Base-by-base conservation (phyloP, 2,797 vertebrate species). In the Bucorvus abyssinicus region DNA sequence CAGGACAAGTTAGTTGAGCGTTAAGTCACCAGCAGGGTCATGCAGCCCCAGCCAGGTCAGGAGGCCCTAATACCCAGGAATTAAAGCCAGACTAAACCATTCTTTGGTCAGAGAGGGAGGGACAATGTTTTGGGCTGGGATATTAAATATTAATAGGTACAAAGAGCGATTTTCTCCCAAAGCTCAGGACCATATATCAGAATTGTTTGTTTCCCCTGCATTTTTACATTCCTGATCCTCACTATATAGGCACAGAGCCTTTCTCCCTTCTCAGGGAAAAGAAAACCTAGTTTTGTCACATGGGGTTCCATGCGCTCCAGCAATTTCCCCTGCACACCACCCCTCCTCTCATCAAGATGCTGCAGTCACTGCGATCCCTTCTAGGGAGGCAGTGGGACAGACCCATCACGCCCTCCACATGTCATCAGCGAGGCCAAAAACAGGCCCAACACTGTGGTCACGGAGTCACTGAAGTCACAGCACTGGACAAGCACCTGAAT, bases 401-500 rank as follows among this genome's bases (percentile, higher is more conserved):
- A 80, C 23, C 20, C 32, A 32, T 0, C 67, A 36, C 6, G 26
- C 14, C 78, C 45, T 64, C 6, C 0, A 1, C 3, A 4, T 32
- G 12, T 36, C 27, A 49, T 19, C 42, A 60, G 53, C 0, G 0
- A 81, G n/a, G 23, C 20, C 59, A 87, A 60, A 69, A 40, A 10
- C 26, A 63, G 40, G 38, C n/a, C 45, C 45, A 65, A 42, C 61
- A 71, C 27, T 2, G 1, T 4, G 22, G 49, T 50, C 57, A 78
- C 5, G 1, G n/a, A 30, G 45, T 36, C 57, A 70, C 65, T 26
- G 5, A 70, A 24, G 57, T 47, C 40, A 91, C n/a, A 73, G 55
- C 22, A 50, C 21, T 18, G 11, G n/a, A 36, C 49, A 75, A 82
- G 22, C 40, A 19, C 14, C 59, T 60, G n/a, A 82, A 87, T 60